These are phyloP conservation scores for Pemphigus obesinymphae DNA, from an alignment of 1,140 invertebrate species.

Conservation along the genomic window DNA sequence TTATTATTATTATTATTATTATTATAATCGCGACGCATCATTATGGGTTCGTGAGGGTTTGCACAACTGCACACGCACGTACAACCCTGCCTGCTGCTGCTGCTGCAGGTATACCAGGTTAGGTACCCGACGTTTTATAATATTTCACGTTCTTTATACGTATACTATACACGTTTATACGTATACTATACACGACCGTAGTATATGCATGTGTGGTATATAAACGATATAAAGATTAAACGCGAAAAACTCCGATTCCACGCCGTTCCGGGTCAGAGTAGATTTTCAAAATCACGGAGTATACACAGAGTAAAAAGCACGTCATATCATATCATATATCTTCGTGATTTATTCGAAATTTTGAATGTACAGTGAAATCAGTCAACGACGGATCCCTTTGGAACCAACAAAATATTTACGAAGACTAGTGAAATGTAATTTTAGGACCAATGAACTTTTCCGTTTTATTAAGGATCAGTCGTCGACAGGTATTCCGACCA, in stretches of 20 bases:
- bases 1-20: slow-evolving; percentile 1
- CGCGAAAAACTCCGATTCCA: neutral
- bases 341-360: no score
- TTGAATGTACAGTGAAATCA: no score
- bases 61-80: neutral
- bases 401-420: no score
- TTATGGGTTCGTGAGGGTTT: slow-evolving; percentile 18
- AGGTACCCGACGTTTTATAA: neutral
- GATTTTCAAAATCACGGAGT: neutral
- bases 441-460: no score
- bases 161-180: no score
- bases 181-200: neutral
- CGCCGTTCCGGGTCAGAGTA: neutral
- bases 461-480: no score
- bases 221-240: neutral
- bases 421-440: no score
- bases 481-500: no score
- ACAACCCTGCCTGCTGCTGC: neutral
- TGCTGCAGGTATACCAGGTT: no score
- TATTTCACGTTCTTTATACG: neutral
- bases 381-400: no score
- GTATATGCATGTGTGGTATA: neutral
- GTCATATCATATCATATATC: no score
- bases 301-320: neutral
- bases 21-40: slow-evolving; percentile 26